Conservation (phyloP, 2,113 vertebrate species). For the Nothocercus nigrocapillus region DNA sequence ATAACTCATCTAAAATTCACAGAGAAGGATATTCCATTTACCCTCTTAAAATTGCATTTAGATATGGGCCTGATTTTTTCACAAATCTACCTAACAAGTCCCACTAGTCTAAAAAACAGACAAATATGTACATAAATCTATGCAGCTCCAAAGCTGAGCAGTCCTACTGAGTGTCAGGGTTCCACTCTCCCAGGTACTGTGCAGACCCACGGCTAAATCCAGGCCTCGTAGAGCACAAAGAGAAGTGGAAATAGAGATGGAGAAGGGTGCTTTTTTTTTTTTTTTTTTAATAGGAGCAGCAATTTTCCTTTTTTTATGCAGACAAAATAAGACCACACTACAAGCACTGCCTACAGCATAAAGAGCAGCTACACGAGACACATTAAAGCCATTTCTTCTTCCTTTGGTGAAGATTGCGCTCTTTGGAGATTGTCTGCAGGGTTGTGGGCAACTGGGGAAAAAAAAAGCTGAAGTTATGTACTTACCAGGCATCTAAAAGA, state of each 20-base stretch:
- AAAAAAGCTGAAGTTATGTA: not conserved
- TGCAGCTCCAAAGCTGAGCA: not conserved
- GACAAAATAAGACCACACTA: not conserved
- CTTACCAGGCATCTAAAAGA: not conserved
- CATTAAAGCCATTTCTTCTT: not conserved
- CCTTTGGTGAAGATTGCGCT: not conserved
- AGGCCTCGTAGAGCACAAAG: not conserved
- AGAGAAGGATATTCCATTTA: not conserved
- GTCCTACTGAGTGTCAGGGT: not conserved
- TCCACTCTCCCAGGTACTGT: not conserved
- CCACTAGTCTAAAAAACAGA: not conserved
- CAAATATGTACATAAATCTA: fast-evolving
- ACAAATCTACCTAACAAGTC: not conserved
- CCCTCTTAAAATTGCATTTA: not conserved
- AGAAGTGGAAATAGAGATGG: not conserved
- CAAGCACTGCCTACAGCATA: not conserved
- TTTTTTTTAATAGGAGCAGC: not conserved
- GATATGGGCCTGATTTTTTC: not conserved
- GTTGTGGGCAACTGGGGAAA: not conserved
- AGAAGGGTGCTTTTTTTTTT: not conserved
- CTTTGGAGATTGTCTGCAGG: not conserved
- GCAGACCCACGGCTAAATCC: not conserved
- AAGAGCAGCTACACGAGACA: not conserved
- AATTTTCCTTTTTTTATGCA: not conserved
- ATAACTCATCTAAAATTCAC: not conserved